phyloP scores from a whole-genome alignment of 2,113 vertebrate species.

The Xiphophorus maculatus region DNA sequence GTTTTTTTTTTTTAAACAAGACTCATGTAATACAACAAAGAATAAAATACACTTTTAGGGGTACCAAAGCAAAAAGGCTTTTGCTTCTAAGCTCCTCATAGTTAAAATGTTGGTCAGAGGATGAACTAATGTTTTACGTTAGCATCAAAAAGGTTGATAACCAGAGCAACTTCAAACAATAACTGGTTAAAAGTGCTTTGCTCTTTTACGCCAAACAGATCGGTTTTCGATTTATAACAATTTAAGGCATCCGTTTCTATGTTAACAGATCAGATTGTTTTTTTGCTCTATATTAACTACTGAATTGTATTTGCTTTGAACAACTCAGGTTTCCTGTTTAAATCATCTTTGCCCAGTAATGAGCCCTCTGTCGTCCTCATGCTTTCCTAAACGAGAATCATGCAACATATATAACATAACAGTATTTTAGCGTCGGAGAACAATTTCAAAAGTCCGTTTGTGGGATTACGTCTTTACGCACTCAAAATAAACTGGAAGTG shows the following conservation, averaged over 20 bases:
- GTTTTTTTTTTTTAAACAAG: slow-evolving; percentile 32
- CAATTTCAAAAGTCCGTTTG: slow-evolving; percentile 82
- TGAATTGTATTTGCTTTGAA: slow-evolving; percentile 19
- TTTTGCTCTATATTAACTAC: slow-evolving; percentile 18
- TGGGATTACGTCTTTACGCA: slow-evolving; percentile 64
- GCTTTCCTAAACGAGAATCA: slow-evolving; percentile 36
- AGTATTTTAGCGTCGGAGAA: slow-evolving; percentile 56
- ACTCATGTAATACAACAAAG: slow-evolving; percentile 32
- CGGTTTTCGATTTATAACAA: slow-evolving; percentile 34
- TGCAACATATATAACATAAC: slow-evolving; percentile 63
- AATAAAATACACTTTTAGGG: slow-evolving; percentile 49
- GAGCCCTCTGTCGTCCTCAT: slow-evolving; percentile 4
- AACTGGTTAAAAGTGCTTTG: slow-evolving; percentile 65
- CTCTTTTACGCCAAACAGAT: slow-evolving; percentile 44
- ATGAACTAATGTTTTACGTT: slow-evolving; percentile 8
- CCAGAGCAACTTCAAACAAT: slow-evolving; percentile 36
- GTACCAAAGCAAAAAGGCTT: slow-evolving; percentile 24
- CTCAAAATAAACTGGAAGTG: slow-evolving; percentile 80
- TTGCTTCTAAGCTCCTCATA: slow-evolving; percentile 19
- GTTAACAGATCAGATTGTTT: slow-evolving; percentile 29
- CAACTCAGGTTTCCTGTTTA: neutral
- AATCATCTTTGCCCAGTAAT: slow-evolving; percentile 24
- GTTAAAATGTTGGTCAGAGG: slow-evolving; percentile 39
- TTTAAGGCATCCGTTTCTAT: slow-evolving; percentile 75
- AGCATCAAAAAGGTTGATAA: slow-evolving; percentile 51